These are phyloP conservation scores for Pitangus sulphuratus DNA, from an alignment of 2,797 vertebrate genomes.

Conservation along the genomic window DNA sequence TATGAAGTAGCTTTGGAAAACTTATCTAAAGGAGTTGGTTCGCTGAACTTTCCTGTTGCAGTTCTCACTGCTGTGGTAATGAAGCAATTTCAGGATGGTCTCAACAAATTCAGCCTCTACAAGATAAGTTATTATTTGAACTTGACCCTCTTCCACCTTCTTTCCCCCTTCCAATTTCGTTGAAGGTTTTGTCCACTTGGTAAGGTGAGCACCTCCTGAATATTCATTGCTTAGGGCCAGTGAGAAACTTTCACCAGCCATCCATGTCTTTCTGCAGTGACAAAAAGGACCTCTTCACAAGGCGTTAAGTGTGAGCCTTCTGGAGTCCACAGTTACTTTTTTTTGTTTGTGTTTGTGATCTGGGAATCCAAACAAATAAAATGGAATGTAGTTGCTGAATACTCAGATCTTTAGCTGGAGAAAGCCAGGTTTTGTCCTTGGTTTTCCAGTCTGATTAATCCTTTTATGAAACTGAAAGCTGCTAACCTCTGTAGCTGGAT, in stretches of 20 bases:
- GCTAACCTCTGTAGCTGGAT: conserved; percentile 80
- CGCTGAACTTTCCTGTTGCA: background rate
- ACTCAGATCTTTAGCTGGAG: conserved; percentile 69
- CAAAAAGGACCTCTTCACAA: conserved; percentile 60
- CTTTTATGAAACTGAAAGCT: conserved; percentile 80
- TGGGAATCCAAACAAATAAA: conserved; percentile 32
- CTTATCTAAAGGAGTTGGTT: background rate
- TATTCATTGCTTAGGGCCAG: background rate
- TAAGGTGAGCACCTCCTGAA: conserved; percentile 68
- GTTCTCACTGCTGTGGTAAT: background rate
- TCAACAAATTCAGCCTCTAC: background rate
- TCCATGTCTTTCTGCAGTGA: conserved; percentile 2
- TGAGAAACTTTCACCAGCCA: conserved; percentile 39
- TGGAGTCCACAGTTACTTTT: background rate
- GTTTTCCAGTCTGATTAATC: conserved; percentile 85
- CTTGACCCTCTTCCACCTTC: background rate
- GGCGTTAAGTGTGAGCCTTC: background rate
- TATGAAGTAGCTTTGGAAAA: conserved; percentile 44
- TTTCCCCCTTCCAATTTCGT: conserved; percentile 24
- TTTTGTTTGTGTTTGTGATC: conserved; percentile 33
- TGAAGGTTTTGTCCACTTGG: background rate
- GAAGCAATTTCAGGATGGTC: background rate
- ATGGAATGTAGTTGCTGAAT: conserved; percentile 20
- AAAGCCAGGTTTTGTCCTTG: conserved; percentile 76
- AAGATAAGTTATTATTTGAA: background rate